phyloP scores from a whole-genome alignment of 2,113 vertebrate genomes.

The Microcebus lehilahytsara region DNA sequence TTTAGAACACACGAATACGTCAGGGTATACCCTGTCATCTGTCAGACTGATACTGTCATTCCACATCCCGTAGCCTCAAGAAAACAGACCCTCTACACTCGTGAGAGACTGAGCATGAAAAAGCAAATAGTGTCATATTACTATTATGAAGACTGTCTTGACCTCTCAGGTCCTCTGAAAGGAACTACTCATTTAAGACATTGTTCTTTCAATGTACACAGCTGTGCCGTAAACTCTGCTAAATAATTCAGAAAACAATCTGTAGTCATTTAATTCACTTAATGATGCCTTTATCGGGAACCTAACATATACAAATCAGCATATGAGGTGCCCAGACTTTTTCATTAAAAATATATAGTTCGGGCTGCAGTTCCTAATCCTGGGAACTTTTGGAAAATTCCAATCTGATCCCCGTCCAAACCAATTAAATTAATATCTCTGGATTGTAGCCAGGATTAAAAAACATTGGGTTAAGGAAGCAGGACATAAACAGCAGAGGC shows the following conservation, averaged over 20 bases:
- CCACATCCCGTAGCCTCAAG: background rate
- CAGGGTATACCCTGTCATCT: too few relatives aligned
- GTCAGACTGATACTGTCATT: too few relatives aligned
- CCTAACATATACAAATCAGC: background rate
- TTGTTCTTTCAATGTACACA: background rate
- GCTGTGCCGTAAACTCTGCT: background rate
- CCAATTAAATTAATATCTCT: background rate
- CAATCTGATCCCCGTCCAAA: background rate
- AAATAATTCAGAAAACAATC: background rate
- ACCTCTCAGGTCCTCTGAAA: background rate
- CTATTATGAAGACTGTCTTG: background rate
- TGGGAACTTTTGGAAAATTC: background rate
- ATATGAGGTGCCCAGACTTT: background rate
- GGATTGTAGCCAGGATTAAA: background rate
- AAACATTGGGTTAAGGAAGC: background rate
- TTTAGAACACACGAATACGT: too few relatives aligned
- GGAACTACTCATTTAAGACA: background rate
- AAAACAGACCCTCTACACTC: background rate
- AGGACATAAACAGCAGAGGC: background rate
- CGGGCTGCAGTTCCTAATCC: background rate
- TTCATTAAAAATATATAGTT: background rate
- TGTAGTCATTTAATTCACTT: background rate
- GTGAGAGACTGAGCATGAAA: background rate
- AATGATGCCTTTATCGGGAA: background rate
- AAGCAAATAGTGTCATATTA: background rate